These are phyloP conservation scores for Mamestra configurata DNA, from an alignment of 1,140 invertebrate genomes.

Conservation along the genomic window DNA sequence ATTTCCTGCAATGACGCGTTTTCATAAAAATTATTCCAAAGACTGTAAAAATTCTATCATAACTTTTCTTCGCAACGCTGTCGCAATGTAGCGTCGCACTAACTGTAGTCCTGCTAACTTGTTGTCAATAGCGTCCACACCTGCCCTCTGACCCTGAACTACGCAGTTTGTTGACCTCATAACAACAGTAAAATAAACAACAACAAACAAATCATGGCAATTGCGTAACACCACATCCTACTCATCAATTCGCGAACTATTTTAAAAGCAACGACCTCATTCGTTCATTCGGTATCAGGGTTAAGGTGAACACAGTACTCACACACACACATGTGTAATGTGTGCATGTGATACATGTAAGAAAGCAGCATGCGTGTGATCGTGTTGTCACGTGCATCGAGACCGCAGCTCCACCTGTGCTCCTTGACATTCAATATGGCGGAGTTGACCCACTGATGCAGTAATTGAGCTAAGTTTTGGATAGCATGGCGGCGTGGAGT, in stretches of 20 bases:
- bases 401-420: slow-evolving; percentile 42
- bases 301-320: slow-evolving; percentile 19
- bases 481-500: no score
- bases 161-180: no score
- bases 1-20: no score
- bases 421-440: slow-evolving; percentile 47
- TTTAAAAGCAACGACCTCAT: slow-evolving; percentile 7
- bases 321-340: not conserved
- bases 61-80: no score
- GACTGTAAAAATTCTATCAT: no score
- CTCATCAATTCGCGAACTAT: not conserved
- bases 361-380: not conserved
- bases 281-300: not conserved
- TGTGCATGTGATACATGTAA: no score
- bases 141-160: no score
- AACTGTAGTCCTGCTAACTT: no score
- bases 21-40: no score
- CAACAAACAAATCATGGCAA: not conserved
- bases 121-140: no score
- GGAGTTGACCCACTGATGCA: not conserved
- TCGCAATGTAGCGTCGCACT: no score
- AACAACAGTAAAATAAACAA: not conserved
- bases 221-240: not conserved
- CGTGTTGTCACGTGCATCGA: slow-evolving; percentile 28
- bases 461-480: not conserved